Evolutionary conservation across 2,888 invertebrate species (phyloP).

Genomic region (Achlya flavicornis): DNA sequence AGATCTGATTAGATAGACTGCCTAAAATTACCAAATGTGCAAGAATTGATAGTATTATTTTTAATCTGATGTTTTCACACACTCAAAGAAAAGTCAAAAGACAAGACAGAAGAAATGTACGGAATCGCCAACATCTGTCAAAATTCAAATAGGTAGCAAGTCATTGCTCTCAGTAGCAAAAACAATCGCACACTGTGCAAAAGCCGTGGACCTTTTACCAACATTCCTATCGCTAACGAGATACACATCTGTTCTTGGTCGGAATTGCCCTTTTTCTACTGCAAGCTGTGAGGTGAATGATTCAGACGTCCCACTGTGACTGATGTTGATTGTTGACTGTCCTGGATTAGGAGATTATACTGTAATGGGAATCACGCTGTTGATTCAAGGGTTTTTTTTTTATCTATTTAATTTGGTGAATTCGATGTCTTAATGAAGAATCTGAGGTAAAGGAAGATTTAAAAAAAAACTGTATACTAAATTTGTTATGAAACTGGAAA

Average conservation of each 20-base stretch:
- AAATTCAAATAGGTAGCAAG: neutral
- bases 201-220: slow-evolving; percentile 13
- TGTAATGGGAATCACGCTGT: neutral
- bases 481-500: neutral
- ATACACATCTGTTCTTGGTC: slow-evolving; percentile 24
- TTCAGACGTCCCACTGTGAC: slow-evolving; percentile 20
- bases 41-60: too few species aligned
- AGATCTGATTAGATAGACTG: too few species aligned
- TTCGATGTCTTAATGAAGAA: too few species aligned
- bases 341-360: slow-evolving; percentile 10
- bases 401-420: neutral
- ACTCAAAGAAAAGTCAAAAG: too few species aligned
- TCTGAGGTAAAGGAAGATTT: too few species aligned
- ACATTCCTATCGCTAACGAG: slow-evolving; percentile 23
- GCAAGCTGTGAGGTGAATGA: slow-evolving; percentile 8
- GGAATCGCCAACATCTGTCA: neutral
- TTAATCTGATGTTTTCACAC: too few species aligned
- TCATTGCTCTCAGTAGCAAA: neutral
- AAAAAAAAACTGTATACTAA: too few species aligned
- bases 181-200: neutral
- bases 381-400: neutral
- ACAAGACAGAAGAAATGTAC: too few species aligned
- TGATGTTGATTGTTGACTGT: slow-evolving; percentile 23
- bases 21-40: too few species aligned
- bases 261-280: slow-evolving; percentile 12